These are phyloP conservation scores for Petrocephalus microphthalmus DNA, from an alignment of 2,113 vertebrate genomes.

Conservation along the genomic window DNA sequence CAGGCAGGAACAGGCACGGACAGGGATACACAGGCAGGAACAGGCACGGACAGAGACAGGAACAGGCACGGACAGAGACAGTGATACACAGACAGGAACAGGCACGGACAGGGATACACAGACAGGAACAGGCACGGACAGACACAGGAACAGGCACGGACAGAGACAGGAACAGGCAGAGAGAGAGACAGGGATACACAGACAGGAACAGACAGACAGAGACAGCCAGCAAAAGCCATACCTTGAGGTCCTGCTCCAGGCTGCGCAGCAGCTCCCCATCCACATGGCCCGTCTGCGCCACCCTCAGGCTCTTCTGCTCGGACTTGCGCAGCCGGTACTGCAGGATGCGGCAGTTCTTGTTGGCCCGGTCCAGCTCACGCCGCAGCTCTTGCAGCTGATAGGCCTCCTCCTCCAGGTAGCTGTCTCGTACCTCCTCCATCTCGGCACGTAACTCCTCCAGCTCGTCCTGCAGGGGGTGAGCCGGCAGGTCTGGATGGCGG, in stretches of 20 bases:
- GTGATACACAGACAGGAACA: background rate
- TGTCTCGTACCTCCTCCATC: conserved; percentile 98
- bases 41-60: background rate
- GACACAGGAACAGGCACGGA: background rate
- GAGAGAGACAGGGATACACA: background rate
- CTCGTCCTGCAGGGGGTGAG: conserved; percentile 72
- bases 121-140: background rate
- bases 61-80: background rate
- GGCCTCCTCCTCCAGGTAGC: conserved; percentile 95
- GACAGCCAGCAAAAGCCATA: conserved; percentile 33
- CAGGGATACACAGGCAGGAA: background rate
- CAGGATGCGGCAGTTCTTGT: conserved; percentile 96
- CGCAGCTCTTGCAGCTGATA: conserved; percentile 97
- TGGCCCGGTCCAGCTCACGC: conserved; percentile 88
- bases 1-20: background rate
- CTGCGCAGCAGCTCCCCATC: conserved; percentile 88
- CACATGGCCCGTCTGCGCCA: conserved; percentile 91
- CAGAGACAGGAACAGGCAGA: background rate
- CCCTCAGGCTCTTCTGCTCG: conserved; percentile 91
- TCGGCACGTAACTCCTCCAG: conserved; percentile 93
- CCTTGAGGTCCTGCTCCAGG: conserved; percentile 96
- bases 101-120: background rate
- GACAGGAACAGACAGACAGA: background rate
- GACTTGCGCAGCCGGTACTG: conserved; percentile 96
- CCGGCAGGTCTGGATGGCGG: background rate